Evolutionary conservation across 2,888 invertebrate species (phyloP).

Genomic region (Melolontha melolontha): DNA sequence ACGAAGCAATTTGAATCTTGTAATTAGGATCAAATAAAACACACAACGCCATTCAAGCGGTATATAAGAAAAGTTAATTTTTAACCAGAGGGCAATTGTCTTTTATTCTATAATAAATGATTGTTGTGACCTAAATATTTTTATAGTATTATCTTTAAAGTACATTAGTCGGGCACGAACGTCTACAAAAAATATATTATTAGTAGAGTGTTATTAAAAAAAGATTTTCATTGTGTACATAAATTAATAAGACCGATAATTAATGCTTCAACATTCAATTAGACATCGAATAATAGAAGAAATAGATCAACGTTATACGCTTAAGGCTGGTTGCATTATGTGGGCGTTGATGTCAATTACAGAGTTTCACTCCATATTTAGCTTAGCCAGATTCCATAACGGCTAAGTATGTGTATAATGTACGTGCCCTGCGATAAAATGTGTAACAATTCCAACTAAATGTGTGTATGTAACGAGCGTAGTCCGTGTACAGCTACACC

Average conservation of each 20-base stretch:
- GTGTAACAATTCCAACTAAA: slow-evolving; percentile 46
- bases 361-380: slow-evolving; percentile 55
- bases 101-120: slow-evolving; percentile 3
- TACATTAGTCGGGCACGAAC: background rate
- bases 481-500: slow-evolving; percentile 40
- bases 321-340: slow-evolving; percentile 50
- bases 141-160: background rate
- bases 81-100: slow-evolving; percentile 1
- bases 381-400: slow-evolving; percentile 47
- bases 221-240: slow-evolving; percentile 18
- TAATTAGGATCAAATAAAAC: too few species aligned
- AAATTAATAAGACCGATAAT: slow-evolving; percentile 33
- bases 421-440: slow-evolving; percentile 37
- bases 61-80: background rate
- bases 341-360: slow-evolving; percentile 55
- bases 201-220: background rate
- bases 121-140: slow-evolving; percentile 16
- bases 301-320: slow-evolving; percentile 51
- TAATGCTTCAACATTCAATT: slow-evolving; percentile 45
- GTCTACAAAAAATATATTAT: background rate
- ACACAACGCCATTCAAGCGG: too few species aligned
- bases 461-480: slow-evolving; percentile 27
- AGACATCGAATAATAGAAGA: slow-evolving; percentile 50
- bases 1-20: too few species aligned
- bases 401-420: slow-evolving; percentile 3